These are phyloP conservation scores for Onychostoma macrolepis DNA, from an alignment of 2,113 vertebrate genomes.

Conservation along the genomic window DNA sequence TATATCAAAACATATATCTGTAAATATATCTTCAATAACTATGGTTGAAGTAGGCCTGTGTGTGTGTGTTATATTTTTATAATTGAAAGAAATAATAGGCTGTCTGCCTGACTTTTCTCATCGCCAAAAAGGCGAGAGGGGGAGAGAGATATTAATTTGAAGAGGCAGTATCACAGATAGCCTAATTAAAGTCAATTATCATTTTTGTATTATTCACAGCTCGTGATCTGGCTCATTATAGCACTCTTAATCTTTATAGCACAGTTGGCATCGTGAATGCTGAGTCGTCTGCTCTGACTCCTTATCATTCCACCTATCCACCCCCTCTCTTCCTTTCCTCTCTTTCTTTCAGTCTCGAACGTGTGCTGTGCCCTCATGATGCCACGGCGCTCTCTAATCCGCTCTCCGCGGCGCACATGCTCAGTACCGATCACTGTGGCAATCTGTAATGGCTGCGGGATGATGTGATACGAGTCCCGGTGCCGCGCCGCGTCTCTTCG, in stretches of 20 bases:
- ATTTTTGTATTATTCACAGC: constrained; percentile 17
- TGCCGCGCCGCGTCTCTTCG: constrained; percentile 19
- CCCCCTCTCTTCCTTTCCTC: background rate
- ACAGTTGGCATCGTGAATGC: background rate
- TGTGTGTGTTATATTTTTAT: too few species aligned
- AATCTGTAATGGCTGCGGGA: constrained; percentile 58
- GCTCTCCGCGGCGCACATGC: constrained; percentile 50
- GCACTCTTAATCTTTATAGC: background rate
- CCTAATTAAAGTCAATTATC: background rate
- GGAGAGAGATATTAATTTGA: background rate
- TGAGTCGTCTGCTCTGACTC: background rate
- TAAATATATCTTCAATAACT: too few species aligned
- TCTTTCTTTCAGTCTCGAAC: background rate
- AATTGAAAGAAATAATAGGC: too few species aligned
- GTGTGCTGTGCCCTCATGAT: constrained; percentile 25
- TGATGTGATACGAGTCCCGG: constrained; percentile 22
- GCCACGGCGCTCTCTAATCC: constrained; percentile 37
- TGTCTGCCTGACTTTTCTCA: too few species aligned
- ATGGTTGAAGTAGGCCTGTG: too few species aligned
- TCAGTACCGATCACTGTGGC: constrained; percentile 43
- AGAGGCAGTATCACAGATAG: background rate
- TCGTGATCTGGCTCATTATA: background rate
- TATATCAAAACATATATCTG: too few species aligned
- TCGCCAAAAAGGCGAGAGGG: too few species aligned
- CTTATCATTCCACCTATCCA: constrained; percentile 20